Base-by-base conservation (phyloP, 2,113 vertebrate genomes). In the Orycteropus afer region DNA sequence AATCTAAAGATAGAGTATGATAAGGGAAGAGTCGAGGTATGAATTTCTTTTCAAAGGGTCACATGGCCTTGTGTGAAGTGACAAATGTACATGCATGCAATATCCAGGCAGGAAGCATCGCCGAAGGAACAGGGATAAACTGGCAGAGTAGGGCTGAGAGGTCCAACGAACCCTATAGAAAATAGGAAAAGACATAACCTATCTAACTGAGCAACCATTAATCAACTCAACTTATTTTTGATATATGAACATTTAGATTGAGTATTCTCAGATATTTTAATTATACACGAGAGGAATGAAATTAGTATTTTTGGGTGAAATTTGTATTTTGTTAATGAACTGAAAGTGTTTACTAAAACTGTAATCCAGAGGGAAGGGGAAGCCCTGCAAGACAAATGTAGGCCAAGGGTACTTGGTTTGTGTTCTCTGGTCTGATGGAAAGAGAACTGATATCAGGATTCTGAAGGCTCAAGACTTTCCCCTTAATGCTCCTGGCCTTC, bases 51-150 rank as follows among this genome's bases (percentile, higher is more conserved):
- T 2, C 69, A 12, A 76, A 69, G 55, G 12, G 32, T 29, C 42
- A 86, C 11, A 7, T 12, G 32, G 2, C 27, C 6, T 76, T 32
- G 22, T 8, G 5, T 0, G 9, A 45, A 79, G n/a, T 9, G 45
- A 20, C 32, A 63, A 14, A 29, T 63, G 2, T 47, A 2, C 10
- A 18, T 37, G 1, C 3, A 3, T 11, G 32, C 5, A 88, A 13
- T 3, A 12, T 7, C 5, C 1, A 73, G 25, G 6, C 1, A 73
- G 15, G 45, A 74, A 23, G 4, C 34, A 1, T 15, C 45, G 45
- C 23, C 49, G 49, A 59, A 0, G 20, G 11, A 42, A 53, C 0
- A 1, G 0, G 5, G 2, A 55, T 53, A 65, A 3, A 5, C 29
- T 65, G 61, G 12, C 12, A 65, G 32, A 22, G 13, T 67, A 7